Evolutionary conservation across 53 echinoderm and acorn worm genomes (phyloP), one percentile per base, ranked within the genome.

Genomic region (Luidia sarsii): DNA sequence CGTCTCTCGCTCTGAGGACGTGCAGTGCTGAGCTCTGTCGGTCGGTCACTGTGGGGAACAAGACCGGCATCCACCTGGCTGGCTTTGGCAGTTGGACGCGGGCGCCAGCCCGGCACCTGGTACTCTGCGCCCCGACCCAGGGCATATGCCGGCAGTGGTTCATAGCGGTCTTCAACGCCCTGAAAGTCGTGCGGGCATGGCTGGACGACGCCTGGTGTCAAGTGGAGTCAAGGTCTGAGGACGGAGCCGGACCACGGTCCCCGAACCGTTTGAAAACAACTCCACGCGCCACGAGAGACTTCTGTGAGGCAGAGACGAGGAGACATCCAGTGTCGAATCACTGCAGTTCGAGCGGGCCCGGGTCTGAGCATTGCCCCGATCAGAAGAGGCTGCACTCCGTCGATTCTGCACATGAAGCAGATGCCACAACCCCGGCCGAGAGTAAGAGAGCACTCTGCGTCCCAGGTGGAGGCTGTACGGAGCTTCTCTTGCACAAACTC

Each of bases 91-190:
- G 86, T 10, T 19, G 32, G 2, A 33, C 11, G 23, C 50, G 28
- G 13, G 28, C 62, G 57, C 31, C 32, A 2, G 39, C 32, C 23
- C 71, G 61, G 48, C 90, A 90, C 18, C 69, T 90, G 25, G 9
- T 90, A 50, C 41, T 90, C 7, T 90, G 90, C 59, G 82, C 82
- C 18, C 90, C 90, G 62, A 86, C 80, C 16, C 73, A 90, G 66
- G 86, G 87, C 15, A 67, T 90, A 49, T 90, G 90, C 29, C 65
- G 83, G 37, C 82, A 82, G 61, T 69, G 81, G 65, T 82, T 72
- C 68, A 66, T 55, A 5, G 82, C 86, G 15, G 75, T 87, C 10
- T 66, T 67, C 48, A 85, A 87, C 39, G 66, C 82, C 18, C 37
- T 90, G 48, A 87, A 71, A 67, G 67, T 57, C 50, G 25, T 90